phyloP scores from a whole-genome alignment of 2,797 vertebrate genomes.

The Chromobotia macracanthus region DNA sequence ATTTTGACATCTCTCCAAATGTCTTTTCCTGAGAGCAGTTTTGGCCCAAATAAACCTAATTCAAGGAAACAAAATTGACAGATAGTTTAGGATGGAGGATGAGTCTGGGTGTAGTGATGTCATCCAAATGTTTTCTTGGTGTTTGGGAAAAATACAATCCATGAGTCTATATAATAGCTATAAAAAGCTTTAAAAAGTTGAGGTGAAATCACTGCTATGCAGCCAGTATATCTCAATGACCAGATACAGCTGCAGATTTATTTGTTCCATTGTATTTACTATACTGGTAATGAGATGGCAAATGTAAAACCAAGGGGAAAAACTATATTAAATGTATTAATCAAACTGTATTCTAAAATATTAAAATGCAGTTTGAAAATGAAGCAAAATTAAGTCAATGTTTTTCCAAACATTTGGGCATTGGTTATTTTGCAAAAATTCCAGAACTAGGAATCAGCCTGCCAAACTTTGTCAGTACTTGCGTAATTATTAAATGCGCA shows the following conservation, averaged over 20 bases:
- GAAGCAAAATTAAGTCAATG: neutral
- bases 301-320: neutral
- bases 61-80: slow-evolving; percentile 3
- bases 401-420: neutral
- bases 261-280: neutral
- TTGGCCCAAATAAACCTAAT: slow-evolving; percentile 18
- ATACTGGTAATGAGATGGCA: neutral
- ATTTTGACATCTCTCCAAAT: slow-evolving; percentile 32
- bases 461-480: neutral
- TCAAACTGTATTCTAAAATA: neutral
- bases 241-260: too few species aligned
- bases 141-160: neutral
- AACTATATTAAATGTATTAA: neutral
- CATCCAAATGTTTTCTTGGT: slow-evolving; percentile 18
- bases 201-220: too few species aligned
- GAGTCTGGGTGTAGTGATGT: neutral
- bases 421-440: slow-evolving; percentile 10
- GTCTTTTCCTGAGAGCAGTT: slow-evolving; percentile 31
- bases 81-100: slow-evolving; percentile 21
- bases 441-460: neutral
- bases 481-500: neutral
- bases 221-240: too few species aligned
- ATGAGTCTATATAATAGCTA: too few species aligned
- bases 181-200: too few species aligned
- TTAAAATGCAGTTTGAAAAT: neutral